A percentile compares a stretch with the other conserved stretches of the same genome.
Evolutionary conservation across 2,113 vertebrate species (phyloP).

Genomic region (Nothobranchius furzeri): DNA sequence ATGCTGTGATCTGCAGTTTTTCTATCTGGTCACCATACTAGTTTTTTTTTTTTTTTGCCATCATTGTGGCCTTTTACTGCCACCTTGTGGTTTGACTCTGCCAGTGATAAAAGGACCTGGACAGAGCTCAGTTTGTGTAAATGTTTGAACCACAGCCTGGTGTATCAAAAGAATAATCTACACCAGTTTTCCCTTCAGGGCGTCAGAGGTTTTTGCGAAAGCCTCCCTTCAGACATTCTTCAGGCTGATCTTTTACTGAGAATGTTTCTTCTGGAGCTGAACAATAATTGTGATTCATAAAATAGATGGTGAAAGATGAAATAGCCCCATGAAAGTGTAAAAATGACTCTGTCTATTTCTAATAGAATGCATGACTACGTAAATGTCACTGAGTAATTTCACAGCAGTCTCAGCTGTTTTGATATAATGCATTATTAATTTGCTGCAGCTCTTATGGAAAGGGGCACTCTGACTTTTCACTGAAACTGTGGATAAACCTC

Average conservation of each 20-base stretch:
- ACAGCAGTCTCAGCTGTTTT: constrained; percentile 36
- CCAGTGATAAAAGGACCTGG: constrained; percentile 1
- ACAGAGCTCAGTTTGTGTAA: too few relatives aligned
- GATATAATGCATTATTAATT: constrained; percentile 58
- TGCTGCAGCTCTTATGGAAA: constrained; percentile 33
- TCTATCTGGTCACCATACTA: neutral
- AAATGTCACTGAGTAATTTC: constrained; percentile 14
- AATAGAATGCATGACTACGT: neutral
- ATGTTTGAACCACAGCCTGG: too few relatives aligned
- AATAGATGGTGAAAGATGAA: neutral
- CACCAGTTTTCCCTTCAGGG: neutral
- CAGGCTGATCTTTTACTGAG: constrained; percentile 16
- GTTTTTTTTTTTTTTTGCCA: neutral
- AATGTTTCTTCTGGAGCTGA: neutral
- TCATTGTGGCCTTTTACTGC: constrained; percentile 40
- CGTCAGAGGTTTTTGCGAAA: neutral
- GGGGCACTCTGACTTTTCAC: constrained; percentile 36
- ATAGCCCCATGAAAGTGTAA: constrained; percentile 13
- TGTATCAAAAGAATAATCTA: too few relatives aligned
- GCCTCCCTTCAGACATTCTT: neutral
- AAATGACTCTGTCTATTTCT: neutral
- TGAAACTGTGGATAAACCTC: constrained; percentile 54
- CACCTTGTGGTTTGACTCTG: constrained; percentile 39
- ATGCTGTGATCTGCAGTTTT: neutral
- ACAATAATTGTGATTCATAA: neutral